Evolutionary conservation across 2,113 vertebrate genomes (phyloP), one percentile per base, ranked within the genome.

Genomic region (Ochotona curzoniae): DNA sequence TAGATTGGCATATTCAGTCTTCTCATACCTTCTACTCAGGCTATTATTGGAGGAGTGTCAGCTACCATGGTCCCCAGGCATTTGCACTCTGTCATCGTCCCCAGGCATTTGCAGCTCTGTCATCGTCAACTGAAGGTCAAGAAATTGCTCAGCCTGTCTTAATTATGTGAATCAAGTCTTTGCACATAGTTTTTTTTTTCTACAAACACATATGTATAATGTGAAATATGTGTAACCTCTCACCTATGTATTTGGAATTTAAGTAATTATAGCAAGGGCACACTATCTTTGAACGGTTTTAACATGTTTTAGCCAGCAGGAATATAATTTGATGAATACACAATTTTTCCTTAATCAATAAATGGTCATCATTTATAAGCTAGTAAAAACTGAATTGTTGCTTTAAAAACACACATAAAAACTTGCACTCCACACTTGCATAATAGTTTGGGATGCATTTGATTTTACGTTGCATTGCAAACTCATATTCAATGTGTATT

Each of bases 211-310:
- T 1, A 57, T 35, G 64, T 83, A 57, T 60, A 84, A 80, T 47
- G 6, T 93, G 54, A 70, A 89, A 80, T 74, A 25, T 15, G 47
- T 70, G 2, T 44, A 61, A 86, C 85, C 5, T 57, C 26, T 23
- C 12, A 90, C 26, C 51, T 28, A 60, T 3, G 10, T 63, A 4
- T 80, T 66, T 51, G 26, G 13, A 89, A 38, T 81, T 63, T 61
- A 78, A 81, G 75, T 78, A 85, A 61, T 73, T 86, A 78, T 51
- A 88, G 23, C 18, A 91, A 83, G 25, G 35, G 75, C 51, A 28
- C 0, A 26, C 3, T 30, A 2, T 67, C 28, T 92, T 93, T 80
- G 49, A 89, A 75, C 3, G 64, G 14, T 51, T 61, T 86, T 84
- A 44, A 64, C 2, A 17, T 79, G 61, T 35, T 9, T 12, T 69